phyloP scores from a whole-genome alignment of 2,797 vertebrate genomes.

The Enteromius thamalakanensis region DNA sequence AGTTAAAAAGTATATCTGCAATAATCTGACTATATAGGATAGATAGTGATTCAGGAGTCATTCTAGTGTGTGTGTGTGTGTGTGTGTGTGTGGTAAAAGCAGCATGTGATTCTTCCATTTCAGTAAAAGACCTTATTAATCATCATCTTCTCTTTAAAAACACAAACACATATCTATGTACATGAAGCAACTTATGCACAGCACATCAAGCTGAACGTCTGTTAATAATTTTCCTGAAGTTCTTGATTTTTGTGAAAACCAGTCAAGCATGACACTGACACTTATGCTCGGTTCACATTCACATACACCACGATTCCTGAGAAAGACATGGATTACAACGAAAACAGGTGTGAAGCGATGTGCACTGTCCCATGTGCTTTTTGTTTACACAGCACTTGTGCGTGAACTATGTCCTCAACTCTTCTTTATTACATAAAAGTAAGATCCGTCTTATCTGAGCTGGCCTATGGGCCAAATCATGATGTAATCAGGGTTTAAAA shows the following conservation, averaged over 20 bases:
- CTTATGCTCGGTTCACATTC: conserved; percentile 1
- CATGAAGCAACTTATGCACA: neutral
- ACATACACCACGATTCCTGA: neutral
- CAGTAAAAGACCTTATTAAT: conserved; percentile 27
- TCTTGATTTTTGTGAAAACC: conserved; percentile 9
- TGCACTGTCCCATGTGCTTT: neutral
- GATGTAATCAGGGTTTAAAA: conserved; percentile 39
- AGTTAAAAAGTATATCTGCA: neutral
- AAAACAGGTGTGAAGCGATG: conserved; percentile 6
- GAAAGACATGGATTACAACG: neutral
- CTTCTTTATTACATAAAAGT: conserved; percentile 49
- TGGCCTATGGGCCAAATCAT: conserved; percentile 23
- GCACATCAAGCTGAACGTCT: conserved; percentile 26
- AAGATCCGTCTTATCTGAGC: conserved; percentile 40
- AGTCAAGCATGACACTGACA: neutral
- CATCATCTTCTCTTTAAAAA: neutral
- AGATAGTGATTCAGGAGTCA: neutral
- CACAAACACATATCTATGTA: conserved; percentile 18
- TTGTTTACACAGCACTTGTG: conserved; percentile 1
- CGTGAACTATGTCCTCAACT: conserved; percentile 1
- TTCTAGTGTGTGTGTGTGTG: neutral
- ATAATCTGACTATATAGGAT: neutral
- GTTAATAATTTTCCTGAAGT: conserved; percentile 38
- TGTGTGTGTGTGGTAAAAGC: conserved; percentile 16
- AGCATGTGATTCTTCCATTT: conserved; percentile 37